Conservation (phyloP, 2,888 invertebrate genomes). For the Patella depressa region DNA sequence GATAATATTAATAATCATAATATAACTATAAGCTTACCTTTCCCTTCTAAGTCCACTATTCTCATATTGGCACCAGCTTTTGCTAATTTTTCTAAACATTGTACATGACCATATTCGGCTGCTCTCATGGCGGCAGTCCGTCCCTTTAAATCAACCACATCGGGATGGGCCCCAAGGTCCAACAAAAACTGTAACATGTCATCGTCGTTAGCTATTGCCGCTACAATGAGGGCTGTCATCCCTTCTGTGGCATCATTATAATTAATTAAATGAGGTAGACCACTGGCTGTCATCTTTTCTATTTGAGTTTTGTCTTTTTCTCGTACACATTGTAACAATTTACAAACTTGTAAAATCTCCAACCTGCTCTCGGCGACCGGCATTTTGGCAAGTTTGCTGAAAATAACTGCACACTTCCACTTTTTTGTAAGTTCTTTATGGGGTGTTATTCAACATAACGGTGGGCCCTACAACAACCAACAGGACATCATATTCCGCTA, state of each 20-base stretch:
- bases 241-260: conserved; percentile 70
- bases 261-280: conserved; percentile 70
- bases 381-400: conserved; percentile 48
- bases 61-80: conserved; percentile 67
- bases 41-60: conserved; percentile 67
- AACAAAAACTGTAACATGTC: conserved; percentile 69
- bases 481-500: no score
- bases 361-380: conserved; percentile 68
- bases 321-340: conserved; percentile 70
- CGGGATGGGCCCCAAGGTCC: conserved; percentile 70
- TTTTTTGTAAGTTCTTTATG: no score
- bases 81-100: conserved; percentile 66
- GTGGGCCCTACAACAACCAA: no score
- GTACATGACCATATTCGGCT: conserved; percentile 70
- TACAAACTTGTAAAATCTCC: conserved; percentile 70
- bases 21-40: conserved; percentile 62
- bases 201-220: conserved; percentile 69
- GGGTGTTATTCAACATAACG: no score
- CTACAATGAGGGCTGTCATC: conserved; percentile 68
- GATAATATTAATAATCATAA: no score
- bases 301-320: conserved; percentile 66
- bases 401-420: no score
- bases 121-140: conserved; percentile 70
- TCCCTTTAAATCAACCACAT: conserved; percentile 70
- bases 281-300: conserved; percentile 66